Evolutionary conservation across 2,888 invertebrate species (phyloP).

Genomic region (Tridacna gigas): DNA sequence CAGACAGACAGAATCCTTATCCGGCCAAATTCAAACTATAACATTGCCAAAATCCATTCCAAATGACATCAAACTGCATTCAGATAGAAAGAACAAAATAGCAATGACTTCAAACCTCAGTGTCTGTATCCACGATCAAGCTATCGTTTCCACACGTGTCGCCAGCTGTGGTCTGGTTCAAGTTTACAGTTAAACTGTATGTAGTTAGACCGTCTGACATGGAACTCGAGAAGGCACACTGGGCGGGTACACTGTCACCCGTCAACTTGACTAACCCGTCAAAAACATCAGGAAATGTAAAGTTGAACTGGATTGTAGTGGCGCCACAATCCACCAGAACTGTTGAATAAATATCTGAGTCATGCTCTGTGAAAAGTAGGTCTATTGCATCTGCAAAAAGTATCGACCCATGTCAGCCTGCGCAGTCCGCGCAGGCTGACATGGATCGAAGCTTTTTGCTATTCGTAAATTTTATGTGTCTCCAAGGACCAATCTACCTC

Average conservation of each 20-base stretch:
- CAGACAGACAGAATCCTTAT: too few species aligned
- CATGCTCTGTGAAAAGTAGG: too few species aligned
- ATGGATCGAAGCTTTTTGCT: too few species aligned
- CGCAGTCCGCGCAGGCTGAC: too few species aligned
- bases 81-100: too few species aligned
- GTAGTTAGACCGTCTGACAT: background rate
- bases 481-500: too few species aligned
- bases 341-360: background rate
- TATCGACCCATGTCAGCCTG: too few species aligned
- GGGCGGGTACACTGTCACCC: background rate
- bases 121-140: background rate
- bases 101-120: background rate
- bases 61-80: too few species aligned
- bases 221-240: background rate
- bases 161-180: background rate
- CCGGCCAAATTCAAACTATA: too few species aligned
- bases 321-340: background rate
- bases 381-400: too few species aligned
- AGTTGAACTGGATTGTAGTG: background rate
- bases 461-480: too few species aligned
- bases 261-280: background rate
- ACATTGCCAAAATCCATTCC: too few species aligned
- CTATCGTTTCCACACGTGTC: slow-evolving; percentile 7
- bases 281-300: slow-evolving; percentile 4
- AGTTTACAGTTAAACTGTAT: background rate